Percentiles rank a stretch among this genome's conserved stretches.
Conservation (phyloP, 2,113 vertebrate genomes). For the Xiphophorus couchianus region DNA sequence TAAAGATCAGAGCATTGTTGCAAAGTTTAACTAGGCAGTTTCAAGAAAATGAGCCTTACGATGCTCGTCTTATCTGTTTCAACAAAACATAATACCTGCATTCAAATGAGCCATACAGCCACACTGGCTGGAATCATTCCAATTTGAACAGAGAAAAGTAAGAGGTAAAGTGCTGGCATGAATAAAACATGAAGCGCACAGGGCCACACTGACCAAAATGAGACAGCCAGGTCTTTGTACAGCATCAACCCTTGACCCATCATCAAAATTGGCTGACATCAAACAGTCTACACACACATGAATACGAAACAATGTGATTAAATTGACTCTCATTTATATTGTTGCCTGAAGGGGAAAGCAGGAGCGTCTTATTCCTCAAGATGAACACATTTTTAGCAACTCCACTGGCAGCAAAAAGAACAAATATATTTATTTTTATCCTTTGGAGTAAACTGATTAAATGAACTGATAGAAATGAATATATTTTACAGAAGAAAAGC, state of each 20-base stretch:
- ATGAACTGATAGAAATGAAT: slow-evolving; percentile 3
- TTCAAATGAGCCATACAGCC: slow-evolving; percentile 18
- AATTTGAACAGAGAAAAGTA: slow-evolving; percentile 43
- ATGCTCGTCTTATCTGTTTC: slow-evolving; percentile 20
- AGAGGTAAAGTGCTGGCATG: slow-evolving; percentile 36
- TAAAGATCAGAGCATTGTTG: neutral
- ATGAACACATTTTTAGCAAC: slow-evolving; percentile 6
- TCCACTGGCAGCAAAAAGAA: neutral
- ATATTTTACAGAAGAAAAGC: neutral
- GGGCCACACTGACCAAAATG: slow-evolving; percentile 34
- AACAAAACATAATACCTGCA: slow-evolving; percentile 13
- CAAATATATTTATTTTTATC: neutral
- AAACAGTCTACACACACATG: slow-evolving; percentile 34
- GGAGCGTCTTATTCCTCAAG: slow-evolving; percentile 17
- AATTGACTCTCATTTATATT: slow-evolving; percentile 18
- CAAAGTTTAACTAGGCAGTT: slow-evolving; percentile 18
- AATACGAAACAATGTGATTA: slow-evolving; percentile 32
- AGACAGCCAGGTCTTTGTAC: slow-evolving; percentile 58
- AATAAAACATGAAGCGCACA: slow-evolving; percentile 61
- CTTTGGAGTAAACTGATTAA: neutral
- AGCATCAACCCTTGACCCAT: slow-evolving; percentile 46
- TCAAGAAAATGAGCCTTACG: slow-evolving; percentile 6
- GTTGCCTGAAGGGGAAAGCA: slow-evolving; percentile 2
- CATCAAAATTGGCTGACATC: slow-evolving; percentile 47
- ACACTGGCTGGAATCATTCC: slow-evolving; percentile 33